Conservation (phyloP, 2,888 invertebrate genomes). For the Cantharis flavilabris region DNA sequence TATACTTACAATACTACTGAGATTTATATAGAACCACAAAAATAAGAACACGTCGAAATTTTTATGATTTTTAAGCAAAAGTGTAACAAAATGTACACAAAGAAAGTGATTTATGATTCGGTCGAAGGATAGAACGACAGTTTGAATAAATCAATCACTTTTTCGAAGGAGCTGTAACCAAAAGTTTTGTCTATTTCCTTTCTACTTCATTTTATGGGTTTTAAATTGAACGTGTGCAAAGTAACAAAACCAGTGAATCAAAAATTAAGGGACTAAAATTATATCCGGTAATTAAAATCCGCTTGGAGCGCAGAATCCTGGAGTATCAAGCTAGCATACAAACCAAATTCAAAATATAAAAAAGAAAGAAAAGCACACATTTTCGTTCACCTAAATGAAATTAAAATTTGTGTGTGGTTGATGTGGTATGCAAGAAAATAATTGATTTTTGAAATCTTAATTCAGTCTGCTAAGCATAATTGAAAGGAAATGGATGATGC, state of each 20-base stretch:
- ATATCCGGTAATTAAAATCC: background rate
- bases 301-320: background rate
- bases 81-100: background rate
- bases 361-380: too few relatives aligned
- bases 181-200: background rate
- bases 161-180: background rate
- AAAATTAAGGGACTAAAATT: background rate
- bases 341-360: background rate
- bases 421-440: background rate
- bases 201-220: background rate
- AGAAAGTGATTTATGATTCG: background rate
- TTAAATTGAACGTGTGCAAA: background rate
- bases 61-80: background rate
- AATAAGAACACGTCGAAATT: background rate
- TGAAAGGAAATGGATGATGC: background rate
- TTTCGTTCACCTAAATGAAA: too few relatives aligned
- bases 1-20: background rate
- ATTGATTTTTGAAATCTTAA: background rate
- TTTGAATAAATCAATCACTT: background rate
- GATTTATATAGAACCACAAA: background rate
- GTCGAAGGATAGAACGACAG: background rate
- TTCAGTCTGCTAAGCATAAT: background rate
- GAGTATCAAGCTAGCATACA: background rate
- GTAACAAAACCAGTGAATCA: background rate
- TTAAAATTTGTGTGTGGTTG: background rate